phyloP scores from a whole-genome alignment of 2,888 invertebrate genomes.

The Eueremaeus valkanovi region DNA sequence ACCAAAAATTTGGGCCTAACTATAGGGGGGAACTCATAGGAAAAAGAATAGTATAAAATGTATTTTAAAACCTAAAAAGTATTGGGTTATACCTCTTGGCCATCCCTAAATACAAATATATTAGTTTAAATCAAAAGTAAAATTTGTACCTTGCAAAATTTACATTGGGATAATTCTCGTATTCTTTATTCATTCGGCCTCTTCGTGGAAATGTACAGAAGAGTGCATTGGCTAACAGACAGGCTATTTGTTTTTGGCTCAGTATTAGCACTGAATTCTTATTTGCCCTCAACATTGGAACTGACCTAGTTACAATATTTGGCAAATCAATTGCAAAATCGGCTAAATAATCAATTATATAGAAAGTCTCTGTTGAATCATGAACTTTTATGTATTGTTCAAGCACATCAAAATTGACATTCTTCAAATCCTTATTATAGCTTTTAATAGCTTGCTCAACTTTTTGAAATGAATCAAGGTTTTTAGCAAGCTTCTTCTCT shows the following conservation, averaged over 20 bases:
- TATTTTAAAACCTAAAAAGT: too few species aligned
- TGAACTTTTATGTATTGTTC: too few species aligned
- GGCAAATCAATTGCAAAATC: conserved; percentile 38
- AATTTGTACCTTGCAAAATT: conserved; percentile 81
- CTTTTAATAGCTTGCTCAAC: conserved; percentile 38
- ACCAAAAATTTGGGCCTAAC: too few species aligned
- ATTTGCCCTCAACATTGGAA: conserved; percentile 82
- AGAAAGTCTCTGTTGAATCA: not conserved
- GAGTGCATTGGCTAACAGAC: conserved; percentile 87
- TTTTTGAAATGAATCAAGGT: conserved; percentile 8
- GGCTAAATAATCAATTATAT: too few species aligned
- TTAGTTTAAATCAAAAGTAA: too few species aligned
- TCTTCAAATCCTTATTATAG: conserved; percentile 25
- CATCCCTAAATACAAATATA: too few species aligned
- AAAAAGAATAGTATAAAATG: too few species aligned
- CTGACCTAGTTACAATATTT: conserved; percentile 53
- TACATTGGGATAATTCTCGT: conserved; percentile 68
- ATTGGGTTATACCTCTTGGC: too few species aligned
- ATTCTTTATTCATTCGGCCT: conserved; percentile 46
- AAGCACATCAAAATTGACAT: conserved; percentile 39
- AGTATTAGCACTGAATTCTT: conserved; percentile 58
- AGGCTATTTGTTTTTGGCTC: conserved; percentile 69
- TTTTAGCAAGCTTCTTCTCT: not conserved
- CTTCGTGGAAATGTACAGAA: conserved; percentile 68
- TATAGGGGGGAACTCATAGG: too few species aligned